These are phyloP conservation scores for Lacerta agilis DNA, from an alignment of 2,797 vertebrate genomes.

Conservation along the genomic window DNA sequence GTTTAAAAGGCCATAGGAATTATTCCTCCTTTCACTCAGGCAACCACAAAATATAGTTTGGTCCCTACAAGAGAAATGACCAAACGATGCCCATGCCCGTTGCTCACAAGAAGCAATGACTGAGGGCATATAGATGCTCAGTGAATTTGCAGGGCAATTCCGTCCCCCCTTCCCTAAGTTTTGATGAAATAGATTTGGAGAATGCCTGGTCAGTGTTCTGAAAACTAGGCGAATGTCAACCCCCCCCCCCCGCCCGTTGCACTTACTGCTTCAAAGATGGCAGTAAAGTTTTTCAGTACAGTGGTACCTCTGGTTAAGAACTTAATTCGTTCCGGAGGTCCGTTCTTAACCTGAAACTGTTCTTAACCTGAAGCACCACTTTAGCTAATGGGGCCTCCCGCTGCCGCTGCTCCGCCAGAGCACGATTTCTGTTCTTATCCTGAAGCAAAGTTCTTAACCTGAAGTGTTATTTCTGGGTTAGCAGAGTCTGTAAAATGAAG, in stretches of 20 bases:
- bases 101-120: background rate
- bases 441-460: too few relatives aligned
- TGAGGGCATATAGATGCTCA: background rate
- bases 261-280: background rate
- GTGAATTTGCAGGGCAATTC: background rate
- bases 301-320: too few relatives aligned
- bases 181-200: background rate
- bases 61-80: background rate
- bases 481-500: too few relatives aligned
- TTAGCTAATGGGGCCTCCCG: too few relatives aligned
- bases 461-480: too few relatives aligned
- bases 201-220: background rate
- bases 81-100: background rate
- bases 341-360: too few relatives aligned
- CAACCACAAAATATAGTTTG: background rate
- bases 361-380: too few relatives aligned
- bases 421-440: too few relatives aligned
- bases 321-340: too few relatives aligned
- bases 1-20: slow-evolving; percentile 45
- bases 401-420: too few relatives aligned
- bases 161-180: background rate
- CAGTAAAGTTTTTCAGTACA: background rate
- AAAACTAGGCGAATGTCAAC: background rate
- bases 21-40: slow-evolving; percentile 15
- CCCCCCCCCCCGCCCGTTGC: fast-evolving